Evolutionary conservation across 2,888 invertebrate genomes (phyloP), one percentile per base, ranked within the genome.

Genomic region (Dyspetes luteomarginatus): DNA sequence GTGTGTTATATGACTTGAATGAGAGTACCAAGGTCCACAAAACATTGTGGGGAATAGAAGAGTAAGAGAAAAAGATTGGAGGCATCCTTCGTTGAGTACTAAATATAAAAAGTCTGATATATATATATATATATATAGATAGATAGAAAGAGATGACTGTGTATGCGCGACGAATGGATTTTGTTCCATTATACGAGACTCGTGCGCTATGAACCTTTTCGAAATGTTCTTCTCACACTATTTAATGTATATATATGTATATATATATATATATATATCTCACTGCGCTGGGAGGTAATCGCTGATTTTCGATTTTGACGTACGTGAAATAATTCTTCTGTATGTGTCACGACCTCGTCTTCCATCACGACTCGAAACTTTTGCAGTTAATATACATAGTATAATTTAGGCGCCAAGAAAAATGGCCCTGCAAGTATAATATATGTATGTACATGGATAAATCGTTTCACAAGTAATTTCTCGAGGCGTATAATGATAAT

Each of bases 131-230:
- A 36, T 36, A 9, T 36, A 12, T 36, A 36, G 7, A 36, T 7
- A 12, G 1, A 4, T 24, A 52, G 55, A 4, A 12, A 50, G 55
- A 79, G 73, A 65, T 79, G 81, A 71, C 45, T 45, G 4, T 45
- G 17, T 17, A 22, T 30, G 84, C 87, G 87, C 87, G 88, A 87
- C 88, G 88, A 89, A 89, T 86, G 87, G 84, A 86, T 88, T 88
- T 86, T 85, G 85, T 86, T 86, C 85, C 86, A 83, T 86, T 84
- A 83, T 65, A 69, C 74, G 41, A 62, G 74, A 78, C 81, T 83
- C 67, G 78, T 76, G 68, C 52, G 65, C 82, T 69, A 77, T 82
- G 82, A 73, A 71, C 60, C 76, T 78, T 74, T 77, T 43, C 3
- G 43, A 64, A 43, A 45, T 68, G 52, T 74, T 65, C 36, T 56